A percentile compares a stretch with the other conserved stretches of the same genome.
phyloP scores from a whole-genome alignment of 2,797 vertebrate genomes.

The Carcharodon carcharias region DNA sequence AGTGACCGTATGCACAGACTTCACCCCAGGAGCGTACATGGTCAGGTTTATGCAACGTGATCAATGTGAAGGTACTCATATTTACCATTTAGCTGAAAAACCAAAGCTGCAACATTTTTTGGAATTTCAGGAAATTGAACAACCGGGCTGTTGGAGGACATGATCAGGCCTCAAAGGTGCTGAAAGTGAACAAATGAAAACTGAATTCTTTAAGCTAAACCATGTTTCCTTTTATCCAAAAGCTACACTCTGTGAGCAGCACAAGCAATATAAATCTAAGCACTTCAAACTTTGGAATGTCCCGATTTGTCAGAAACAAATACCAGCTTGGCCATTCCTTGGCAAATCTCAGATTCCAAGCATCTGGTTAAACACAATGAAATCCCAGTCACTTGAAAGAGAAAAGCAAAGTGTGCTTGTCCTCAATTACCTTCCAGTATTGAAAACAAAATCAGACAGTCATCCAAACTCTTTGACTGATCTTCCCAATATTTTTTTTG shows the following conservation, averaged over 20 bases:
- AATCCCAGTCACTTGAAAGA: neutral
- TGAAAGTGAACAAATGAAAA: conserved; percentile 8
- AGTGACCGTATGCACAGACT: neutral
- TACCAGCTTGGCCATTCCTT: neutral
- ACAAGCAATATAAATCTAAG: conserved; percentile 12
- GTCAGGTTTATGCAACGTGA: neutral
- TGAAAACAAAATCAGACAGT: conserved; percentile 16
- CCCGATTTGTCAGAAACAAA: conserved; percentile 3
- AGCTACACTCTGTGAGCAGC: neutral
- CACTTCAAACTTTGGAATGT: neutral
- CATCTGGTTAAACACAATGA: conserved; percentile 24
- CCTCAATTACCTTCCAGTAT: neutral
- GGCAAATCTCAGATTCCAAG: neutral
- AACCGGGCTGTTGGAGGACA: neutral
- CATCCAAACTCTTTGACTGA: neutral
- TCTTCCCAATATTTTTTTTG: conserved; percentile 23
- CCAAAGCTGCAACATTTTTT: neutral
- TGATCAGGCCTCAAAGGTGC: neutral
- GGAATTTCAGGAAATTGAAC: neutral
- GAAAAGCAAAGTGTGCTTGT: neutral
- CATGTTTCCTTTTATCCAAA: conserved; percentile 15
- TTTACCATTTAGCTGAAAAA: neutral
- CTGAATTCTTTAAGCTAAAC: conserved; percentile 12
- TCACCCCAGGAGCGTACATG: neutral
- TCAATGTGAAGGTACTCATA: neutral